These are phyloP conservation scores for Hippocampus mohnikei DNA, from an alignment of 2,113 vertebrate genomes.

Conservation along the genomic window DNA sequence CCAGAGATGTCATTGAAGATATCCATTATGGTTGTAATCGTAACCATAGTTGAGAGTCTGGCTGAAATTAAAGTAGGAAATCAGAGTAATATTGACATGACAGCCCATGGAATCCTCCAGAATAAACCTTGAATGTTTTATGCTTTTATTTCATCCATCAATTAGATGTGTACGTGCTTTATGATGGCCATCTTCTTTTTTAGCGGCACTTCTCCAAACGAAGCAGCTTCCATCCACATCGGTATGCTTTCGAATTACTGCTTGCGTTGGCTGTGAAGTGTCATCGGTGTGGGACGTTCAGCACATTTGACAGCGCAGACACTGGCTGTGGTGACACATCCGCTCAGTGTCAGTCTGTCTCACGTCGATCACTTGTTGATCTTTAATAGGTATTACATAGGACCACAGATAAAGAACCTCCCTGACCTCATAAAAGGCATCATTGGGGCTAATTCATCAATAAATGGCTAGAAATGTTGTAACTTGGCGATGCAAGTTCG, in stretches of 20 bases:
- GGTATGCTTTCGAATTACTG: conserved; percentile 17
- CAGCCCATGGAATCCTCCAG: neutral
- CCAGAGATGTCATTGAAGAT: conserved; percentile 32
- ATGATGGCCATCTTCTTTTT: neutral
- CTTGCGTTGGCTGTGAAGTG: conserved; percentile 6
- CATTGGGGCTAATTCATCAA: no score
- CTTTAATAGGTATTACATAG: neutral
- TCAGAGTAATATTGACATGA: conserved; percentile 6
- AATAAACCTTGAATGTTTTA: neutral
- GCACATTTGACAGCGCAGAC: conserved; percentile 14
- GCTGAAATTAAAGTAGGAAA: conserved; percentile 15
- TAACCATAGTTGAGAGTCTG: conserved; percentile 15
- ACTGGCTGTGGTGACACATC: neutral
- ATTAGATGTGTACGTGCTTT: neutral
- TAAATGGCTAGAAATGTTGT: no score
- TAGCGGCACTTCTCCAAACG: conserved; percentile 2
- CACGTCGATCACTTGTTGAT: neutral
- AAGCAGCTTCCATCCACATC: conserved; percentile 4
- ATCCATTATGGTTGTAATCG: conserved; percentile 19
- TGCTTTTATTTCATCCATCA: neutral
- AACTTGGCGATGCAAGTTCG: no score
- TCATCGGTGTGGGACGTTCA: neutral
- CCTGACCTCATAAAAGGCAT: no score
- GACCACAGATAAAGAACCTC: neutral
- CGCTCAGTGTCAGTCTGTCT: conserved; percentile 17